These are phyloP conservation scores for Petaurus breviceps DNA, from an alignment of 2,113 vertebrate species.

Conservation along the genomic window DNA sequence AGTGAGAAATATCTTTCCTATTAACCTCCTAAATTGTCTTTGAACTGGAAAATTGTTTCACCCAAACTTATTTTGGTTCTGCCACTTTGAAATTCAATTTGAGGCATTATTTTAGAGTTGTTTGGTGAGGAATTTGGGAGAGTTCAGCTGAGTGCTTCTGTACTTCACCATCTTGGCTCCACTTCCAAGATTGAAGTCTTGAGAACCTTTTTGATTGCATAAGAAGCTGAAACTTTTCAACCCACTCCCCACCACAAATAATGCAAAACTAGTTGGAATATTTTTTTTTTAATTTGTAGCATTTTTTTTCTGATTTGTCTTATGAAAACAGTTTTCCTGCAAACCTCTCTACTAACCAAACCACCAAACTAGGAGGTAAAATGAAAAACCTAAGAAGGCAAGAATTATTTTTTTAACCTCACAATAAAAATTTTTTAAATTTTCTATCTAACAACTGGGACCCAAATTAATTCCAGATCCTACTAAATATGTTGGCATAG, in stretches of 20 bases:
- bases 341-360: conserved; percentile 61
- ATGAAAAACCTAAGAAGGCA: conserved; percentile 48
- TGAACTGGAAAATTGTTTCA: no score
- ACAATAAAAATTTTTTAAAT: conserved; percentile 53
- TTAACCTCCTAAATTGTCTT: no score
- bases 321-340: conserved; percentile 27
- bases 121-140: no score
- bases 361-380: neutral
- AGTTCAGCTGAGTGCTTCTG: no score
- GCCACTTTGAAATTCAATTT: no score
- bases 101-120: no score
- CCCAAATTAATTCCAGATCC: conserved; percentile 67
- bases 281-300: conserved; percentile 59
- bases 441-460: conserved; percentile 59
- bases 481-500: conserved; percentile 59
- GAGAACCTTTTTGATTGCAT: neutral
- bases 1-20: no score
- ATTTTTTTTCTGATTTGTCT: conserved; percentile 68
- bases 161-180: no score
- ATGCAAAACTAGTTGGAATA: conserved; percentile 61
- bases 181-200: neutral
- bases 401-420: conserved; percentile 44
- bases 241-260: conserved; percentile 36
- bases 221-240: conserved; percentile 33
- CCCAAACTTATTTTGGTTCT: no score